A percentile compares a stretch with the other conserved stretches of the same genome.
These are phyloP conservation scores for Hemitrygon akajei DNA, from an alignment of 2,797 vertebrate species.

Conservation along the genomic window DNA sequence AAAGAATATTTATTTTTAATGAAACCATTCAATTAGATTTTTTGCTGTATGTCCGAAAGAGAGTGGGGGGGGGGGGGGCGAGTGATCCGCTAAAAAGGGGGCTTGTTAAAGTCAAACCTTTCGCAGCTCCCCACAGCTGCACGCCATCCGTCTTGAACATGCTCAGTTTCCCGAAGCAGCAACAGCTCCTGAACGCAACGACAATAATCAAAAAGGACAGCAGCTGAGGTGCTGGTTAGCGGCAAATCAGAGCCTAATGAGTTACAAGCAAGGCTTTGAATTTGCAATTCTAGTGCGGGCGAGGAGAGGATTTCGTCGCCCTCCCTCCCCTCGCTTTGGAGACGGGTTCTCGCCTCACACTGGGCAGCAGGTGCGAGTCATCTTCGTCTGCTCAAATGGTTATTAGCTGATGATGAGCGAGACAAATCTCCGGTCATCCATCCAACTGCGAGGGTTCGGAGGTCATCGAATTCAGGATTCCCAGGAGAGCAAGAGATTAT, in stretches of 20 bases:
- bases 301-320: background rate
- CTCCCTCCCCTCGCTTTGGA: background rate
- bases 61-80: background rate
- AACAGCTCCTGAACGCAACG: constrained; percentile 19
- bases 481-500: constrained; percentile 60
- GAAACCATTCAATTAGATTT: background rate
- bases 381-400: constrained; percentile 67
- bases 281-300: constrained; percentile 2
- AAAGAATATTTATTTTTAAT: background rate
- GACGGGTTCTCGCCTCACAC: constrained; percentile 43
- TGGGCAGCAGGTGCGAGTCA: constrained; percentile 79
- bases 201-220: constrained; percentile 30
- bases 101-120: constrained; percentile 8
- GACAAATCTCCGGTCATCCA: constrained; percentile 71
- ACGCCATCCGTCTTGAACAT: background rate
- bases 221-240: constrained; percentile 30
- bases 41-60: background rate
- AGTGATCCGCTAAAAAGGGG: constrained; percentile 25
- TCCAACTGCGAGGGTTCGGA: constrained; percentile 69
- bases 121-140: constrained; percentile 3
- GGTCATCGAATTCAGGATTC: constrained; percentile 63
- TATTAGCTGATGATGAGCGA: constrained; percentile 75
- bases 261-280: constrained; percentile 35
- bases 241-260: constrained; percentile 35
- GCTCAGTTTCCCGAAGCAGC: background rate